phyloP scores from a whole-genome alignment of 2,797 vertebrate species.

The Synanceia verrucosa region DNA sequence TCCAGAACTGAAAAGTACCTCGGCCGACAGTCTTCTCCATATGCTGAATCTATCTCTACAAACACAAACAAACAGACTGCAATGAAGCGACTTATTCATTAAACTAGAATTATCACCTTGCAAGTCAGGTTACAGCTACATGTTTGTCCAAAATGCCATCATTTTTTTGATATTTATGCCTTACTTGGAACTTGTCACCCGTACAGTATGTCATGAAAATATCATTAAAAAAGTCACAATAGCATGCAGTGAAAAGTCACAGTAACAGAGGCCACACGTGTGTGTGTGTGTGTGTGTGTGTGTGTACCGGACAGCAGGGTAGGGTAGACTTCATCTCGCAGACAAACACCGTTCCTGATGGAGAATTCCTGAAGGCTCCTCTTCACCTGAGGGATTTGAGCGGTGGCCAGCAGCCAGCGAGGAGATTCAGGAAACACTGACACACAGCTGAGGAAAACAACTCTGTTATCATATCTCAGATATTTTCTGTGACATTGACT shows the following conservation, averaged over 20 bases:
- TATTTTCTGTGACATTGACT: neutral
- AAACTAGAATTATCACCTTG: neutral
- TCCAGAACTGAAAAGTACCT: conserved; percentile 79
- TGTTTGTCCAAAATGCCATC: neutral
- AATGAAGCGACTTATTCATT: neutral
- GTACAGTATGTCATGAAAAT: neutral
- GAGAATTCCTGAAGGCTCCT: conserved; percentile 82
- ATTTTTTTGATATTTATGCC: too few relatives aligned
- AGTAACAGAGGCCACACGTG: too few relatives aligned
- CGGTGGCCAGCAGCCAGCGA: conserved; percentile 90
- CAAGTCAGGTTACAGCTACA: neutral
- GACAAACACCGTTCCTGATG: conserved; percentile 67
- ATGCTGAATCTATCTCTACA: conserved; percentile 81
- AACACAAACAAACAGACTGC: neutral
- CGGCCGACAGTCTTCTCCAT: conserved; percentile 67
- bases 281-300: neutral
- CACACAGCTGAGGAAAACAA: conserved; percentile 79
- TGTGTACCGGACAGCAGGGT: conserved; percentile 79
- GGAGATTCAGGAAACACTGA: conserved; percentile 89
- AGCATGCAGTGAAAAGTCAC: too few relatives aligned
- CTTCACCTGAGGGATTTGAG: conserved; percentile 82
- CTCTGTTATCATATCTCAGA: conserved; percentile 8
- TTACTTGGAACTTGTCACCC: too few relatives aligned
- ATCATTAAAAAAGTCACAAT: too few relatives aligned
- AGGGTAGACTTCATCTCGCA: conserved; percentile 70